Percentiles rank a stretch among this genome's conserved stretches.
These are phyloP conservation scores for Colostygia pectinataria DNA, from an alignment of 2,888 invertebrate genomes.

Conservation along the genomic window DNA sequence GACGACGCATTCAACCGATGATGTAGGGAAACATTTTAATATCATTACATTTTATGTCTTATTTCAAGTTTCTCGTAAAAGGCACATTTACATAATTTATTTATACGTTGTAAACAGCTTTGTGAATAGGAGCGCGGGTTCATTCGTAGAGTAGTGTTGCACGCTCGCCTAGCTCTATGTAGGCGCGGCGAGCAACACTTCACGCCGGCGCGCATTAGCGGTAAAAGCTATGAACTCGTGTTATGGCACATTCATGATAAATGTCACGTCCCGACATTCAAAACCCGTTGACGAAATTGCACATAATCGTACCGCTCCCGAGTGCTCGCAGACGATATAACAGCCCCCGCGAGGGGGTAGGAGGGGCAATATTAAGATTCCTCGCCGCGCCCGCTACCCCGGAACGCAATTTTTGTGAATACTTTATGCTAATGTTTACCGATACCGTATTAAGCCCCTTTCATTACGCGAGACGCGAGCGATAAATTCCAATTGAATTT, in stretches of 20 bases:
- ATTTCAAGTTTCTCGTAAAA: conserved; percentile 5
- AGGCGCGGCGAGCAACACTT: neutral
- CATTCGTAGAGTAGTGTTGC: neutral
- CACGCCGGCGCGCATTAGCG: conserved; percentile 25
- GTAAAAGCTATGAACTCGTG: conserved; percentile 28
- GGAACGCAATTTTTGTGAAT: conserved; percentile 65
- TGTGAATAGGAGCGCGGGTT: neutral
- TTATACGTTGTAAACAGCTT: neutral
- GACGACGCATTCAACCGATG: conserved; percentile 7
- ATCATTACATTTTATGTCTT: conserved; percentile 13
- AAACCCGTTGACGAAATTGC: conserved; percentile 54
- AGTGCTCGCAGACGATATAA: conserved; percentile 13
- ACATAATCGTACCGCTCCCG: conserved; percentile 43
- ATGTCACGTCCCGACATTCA: conserved; percentile 48
- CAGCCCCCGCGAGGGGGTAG: conserved; percentile 6
- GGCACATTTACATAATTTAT: conserved; percentile 7
- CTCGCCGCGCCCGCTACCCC: conserved; percentile 43
- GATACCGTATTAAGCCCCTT: conserved; percentile 61
- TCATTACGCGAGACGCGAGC: conserved; percentile 54
- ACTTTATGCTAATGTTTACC: conserved; percentile 70
- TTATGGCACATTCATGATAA: conserved; percentile 31
- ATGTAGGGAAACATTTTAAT: conserved; percentile 20
- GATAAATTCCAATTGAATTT: conserved; percentile 64
- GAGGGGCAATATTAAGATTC: conserved; percentile 58
- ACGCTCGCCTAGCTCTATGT: neutral